These are phyloP conservation scores for Corvus cornix DNA, from an alignment of 2,113 vertebrate species.

Conservation along the genomic window DNA sequence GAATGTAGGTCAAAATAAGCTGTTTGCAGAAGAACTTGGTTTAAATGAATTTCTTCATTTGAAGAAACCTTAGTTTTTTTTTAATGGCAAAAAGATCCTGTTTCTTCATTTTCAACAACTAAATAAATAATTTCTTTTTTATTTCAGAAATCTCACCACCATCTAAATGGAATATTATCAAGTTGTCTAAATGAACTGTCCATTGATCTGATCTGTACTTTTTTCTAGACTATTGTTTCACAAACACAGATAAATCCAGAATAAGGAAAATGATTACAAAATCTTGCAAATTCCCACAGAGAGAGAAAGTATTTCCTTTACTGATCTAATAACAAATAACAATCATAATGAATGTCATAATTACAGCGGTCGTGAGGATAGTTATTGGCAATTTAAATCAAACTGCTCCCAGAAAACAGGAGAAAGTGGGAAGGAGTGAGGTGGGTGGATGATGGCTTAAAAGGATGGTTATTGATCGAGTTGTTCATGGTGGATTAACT, in stretches of 20 bases:
- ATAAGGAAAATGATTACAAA: background rate
- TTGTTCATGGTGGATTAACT: slow-evolving; percentile 32
- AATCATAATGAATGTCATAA: slow-evolving; percentile 22
- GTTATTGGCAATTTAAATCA: slow-evolving; percentile 51
- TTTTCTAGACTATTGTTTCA: background rate
- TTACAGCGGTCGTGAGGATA: background rate
- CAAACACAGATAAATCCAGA: background rate
- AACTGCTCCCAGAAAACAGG: slow-evolving; percentile 26
- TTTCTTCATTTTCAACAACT: background rate
- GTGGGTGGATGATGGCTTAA: slow-evolving; percentile 27
- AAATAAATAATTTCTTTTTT: background rate
- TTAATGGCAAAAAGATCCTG: background rate
- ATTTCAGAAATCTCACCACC: background rate
- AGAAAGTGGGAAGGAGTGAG: slow-evolving; percentile 19
- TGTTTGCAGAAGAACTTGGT: background rate
- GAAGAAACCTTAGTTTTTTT: background rate
- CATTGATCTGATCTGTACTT: background rate
- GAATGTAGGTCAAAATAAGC: slow-evolving; percentile 23
- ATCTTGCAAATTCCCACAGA: background rate
- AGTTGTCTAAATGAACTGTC: background rate
- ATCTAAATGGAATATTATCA: background rate
- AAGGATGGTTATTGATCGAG: slow-evolving; percentile 23
- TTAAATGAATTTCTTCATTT: background rate
- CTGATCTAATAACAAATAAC: slow-evolving; percentile 15
- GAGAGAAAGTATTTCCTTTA: background rate